Evolutionary conservation across 2,797 vertebrate species (phyloP).

Genomic region (Falco naumanni): DNA sequence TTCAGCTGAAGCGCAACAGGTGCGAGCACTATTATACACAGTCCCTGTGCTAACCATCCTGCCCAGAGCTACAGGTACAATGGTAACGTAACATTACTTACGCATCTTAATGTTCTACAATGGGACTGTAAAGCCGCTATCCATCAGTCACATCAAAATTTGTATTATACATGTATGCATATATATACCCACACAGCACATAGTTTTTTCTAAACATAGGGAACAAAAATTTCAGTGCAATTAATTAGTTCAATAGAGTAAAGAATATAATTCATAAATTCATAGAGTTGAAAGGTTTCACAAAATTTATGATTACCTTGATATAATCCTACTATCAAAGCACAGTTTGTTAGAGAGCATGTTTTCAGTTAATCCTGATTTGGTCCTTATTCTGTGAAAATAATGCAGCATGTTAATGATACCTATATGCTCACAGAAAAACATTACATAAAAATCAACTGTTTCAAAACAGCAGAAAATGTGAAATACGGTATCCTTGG

Average conservation of each 20-base stretch:
- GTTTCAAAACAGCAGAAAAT: not conserved
- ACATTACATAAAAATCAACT: constrained; percentile 33
- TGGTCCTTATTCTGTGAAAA: constrained; percentile 81
- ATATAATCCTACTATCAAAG: constrained; percentile 83
- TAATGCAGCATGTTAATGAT: not conserved
- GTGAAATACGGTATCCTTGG: constrained; percentile 30
- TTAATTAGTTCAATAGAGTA: not conserved
- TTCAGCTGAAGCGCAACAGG: not conserved
- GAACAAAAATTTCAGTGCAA: not conserved
- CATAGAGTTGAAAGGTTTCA: not conserved
- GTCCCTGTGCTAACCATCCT: not conserved
- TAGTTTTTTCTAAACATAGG: not conserved
- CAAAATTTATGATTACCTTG: constrained; percentile 73
- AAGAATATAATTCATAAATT: not conserved
- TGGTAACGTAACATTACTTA: not conserved
- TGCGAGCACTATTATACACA: not conserved
- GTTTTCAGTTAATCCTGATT: constrained; percentile 81
- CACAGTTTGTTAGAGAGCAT: constrained; percentile 80
- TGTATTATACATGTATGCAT: not conserved
- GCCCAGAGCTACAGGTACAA: not conserved
- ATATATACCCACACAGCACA: not conserved
- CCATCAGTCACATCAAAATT: not conserved
- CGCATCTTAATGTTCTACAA: not conserved
- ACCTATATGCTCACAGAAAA: not conserved
- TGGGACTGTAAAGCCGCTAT: not conserved